Percentiles rank a stretch among this genome's conserved stretches.
phyloP scores from a whole-genome alignment of 2,113 vertebrate species.

The Collichthys lucidus region DNA sequence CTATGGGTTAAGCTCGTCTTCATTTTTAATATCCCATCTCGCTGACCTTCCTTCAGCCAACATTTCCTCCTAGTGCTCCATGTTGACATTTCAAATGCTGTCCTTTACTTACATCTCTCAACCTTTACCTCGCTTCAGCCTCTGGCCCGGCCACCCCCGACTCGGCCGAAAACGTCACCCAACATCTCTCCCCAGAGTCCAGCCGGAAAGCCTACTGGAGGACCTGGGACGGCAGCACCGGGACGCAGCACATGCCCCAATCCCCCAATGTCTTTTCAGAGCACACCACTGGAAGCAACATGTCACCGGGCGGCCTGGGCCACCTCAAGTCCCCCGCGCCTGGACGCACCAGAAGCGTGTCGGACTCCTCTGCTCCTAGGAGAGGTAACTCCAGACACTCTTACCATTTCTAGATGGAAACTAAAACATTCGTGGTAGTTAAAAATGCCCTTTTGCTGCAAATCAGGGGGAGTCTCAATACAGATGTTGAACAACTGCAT shows the following conservation, averaged over 20 bases:
- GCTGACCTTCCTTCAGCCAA: conserved; percentile 40
- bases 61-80: conserved; percentile 16
- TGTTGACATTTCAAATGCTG: conserved; percentile 40
- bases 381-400: conserved; percentile 84
- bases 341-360: conserved; percentile 92
- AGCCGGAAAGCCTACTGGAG: conserved; percentile 94
- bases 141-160: conserved; percentile 96
- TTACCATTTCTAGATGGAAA: neutral
- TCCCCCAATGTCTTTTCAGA: conserved; percentile 91
- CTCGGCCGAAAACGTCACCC: conserved; percentile 91
- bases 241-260: conserved; percentile 88
- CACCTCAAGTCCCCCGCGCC: conserved; percentile 95
- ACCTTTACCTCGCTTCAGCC: conserved; percentile 77
- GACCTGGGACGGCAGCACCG: conserved; percentile 93
- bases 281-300: conserved; percentile 86
- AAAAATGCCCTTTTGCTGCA: neutral
- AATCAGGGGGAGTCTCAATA: neutral
- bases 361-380: conserved; percentile 93
- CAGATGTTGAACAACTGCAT: too few relatives aligned
- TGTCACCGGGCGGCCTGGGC: conserved; percentile 88
- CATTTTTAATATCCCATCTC: conserved; percentile 47
- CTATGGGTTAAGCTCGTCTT: neutral
- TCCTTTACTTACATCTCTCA: conserved; percentile 31
- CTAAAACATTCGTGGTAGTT: neutral
- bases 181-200: conserved; percentile 96